phyloP scores from a whole-genome alignment of 2,888 invertebrate species.

The Eristalis arbustorum region DNA sequence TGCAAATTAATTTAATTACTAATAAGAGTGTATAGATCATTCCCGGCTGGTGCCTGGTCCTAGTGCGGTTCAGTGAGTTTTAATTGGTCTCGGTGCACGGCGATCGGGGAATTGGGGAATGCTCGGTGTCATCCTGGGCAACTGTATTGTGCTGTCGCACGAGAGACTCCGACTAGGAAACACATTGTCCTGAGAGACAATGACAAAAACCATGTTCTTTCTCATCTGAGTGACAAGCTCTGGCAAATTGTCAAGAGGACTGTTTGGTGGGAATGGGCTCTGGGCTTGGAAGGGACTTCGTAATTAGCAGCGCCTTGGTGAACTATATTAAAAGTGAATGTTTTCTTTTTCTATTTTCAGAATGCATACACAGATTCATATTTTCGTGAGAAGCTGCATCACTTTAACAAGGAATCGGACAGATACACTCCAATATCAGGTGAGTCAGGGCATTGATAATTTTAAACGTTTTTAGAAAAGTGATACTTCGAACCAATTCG shows the following conservation, averaged over 20 bases:
- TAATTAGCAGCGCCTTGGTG: constrained; percentile 36
- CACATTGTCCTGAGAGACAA: constrained; percentile 56
- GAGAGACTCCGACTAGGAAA: constrained; percentile 20
- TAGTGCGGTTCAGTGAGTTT: constrained; percentile 77
- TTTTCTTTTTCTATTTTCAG: constrained; percentile 73
- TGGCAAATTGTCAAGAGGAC: constrained; percentile 49
- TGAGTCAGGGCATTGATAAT: constrained; percentile 62
- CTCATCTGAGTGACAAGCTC: constrained; percentile 15
- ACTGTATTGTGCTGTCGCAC: not conserved
- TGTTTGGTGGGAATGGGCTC: not conserved
- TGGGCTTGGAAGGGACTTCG: constrained; percentile 2
- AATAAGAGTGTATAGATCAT: constrained; percentile 74
- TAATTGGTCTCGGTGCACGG: constrained; percentile 75
- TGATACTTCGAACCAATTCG: too few species aligned
- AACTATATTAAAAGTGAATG: not conserved
- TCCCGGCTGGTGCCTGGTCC: not conserved
- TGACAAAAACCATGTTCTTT: constrained; percentile 46
- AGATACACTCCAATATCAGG: constrained; percentile 79
- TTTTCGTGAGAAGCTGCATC: constrained; percentile 78
- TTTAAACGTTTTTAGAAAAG: not conserved
- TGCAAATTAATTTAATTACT: constrained; percentile 79
- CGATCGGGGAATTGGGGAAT: constrained; percentile 38
- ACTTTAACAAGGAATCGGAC: constrained; percentile 77
- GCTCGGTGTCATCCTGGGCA: constrained; percentile 20
- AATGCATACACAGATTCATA: constrained; percentile 79